Conservation (phyloP, 2,888 invertebrate species). For the Orchesella flavescens region DNA sequence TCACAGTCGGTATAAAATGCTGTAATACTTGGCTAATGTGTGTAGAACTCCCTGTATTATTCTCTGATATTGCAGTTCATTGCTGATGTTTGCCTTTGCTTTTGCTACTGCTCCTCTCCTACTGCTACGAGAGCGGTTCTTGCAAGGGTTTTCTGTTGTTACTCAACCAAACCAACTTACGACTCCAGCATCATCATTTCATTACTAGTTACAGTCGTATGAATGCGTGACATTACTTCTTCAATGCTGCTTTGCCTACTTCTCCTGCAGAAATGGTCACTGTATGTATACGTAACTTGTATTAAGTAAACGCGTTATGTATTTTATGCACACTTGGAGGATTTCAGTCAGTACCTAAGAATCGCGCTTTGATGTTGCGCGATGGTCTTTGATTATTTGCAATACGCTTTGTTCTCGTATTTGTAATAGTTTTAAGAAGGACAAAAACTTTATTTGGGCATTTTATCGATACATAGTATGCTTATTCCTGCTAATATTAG, state of each 20-base stretch:
- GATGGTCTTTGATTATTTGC: too few relatives aligned
- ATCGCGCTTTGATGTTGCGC: too few relatives aligned
- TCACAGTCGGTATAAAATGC: constrained; percentile 16
- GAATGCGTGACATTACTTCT: neutral
- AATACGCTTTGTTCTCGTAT: too few relatives aligned
- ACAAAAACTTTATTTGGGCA: too few relatives aligned
- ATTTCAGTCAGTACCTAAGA: neutral
- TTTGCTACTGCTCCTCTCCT: neutral
- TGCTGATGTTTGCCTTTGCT: constrained; percentile 24
- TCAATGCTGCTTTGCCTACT: neutral
- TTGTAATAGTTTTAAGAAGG: too few relatives aligned
- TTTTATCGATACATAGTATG: too few relatives aligned
- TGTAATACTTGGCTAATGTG: constrained; percentile 25
- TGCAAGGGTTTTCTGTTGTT: constrained; percentile 8
- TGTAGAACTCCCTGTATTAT: constrained; percentile 9
- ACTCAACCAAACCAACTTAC: neutral
- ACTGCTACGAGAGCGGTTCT: neutral
- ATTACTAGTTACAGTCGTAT: neutral
- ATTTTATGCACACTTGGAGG: neutral
- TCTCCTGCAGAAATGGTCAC: neutral
- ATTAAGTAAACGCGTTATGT: neutral
- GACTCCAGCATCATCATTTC: neutral
- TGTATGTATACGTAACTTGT: neutral
- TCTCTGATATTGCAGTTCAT: constrained; percentile 37
- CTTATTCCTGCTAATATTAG: too few relatives aligned